phyloP scores from a whole-genome alignment of 2,797 vertebrate species.

The Hylomyscus alleni region DNA sequence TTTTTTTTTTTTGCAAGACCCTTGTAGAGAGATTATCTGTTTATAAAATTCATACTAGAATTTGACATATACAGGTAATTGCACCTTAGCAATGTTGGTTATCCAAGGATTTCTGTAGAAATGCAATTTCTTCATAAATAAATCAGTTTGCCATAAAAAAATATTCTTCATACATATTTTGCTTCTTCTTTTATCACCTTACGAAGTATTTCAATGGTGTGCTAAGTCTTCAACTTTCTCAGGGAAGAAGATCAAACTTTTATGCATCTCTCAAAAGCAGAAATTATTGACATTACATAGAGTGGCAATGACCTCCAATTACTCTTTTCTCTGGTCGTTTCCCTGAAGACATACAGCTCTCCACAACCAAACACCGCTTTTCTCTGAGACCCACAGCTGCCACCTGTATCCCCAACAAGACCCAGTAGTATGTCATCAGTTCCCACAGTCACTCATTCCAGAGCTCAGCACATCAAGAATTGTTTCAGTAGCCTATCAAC shows the following conservation, averaged over 20 bases:
- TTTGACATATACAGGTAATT: conserved; percentile 6
- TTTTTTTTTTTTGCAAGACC: neutral
- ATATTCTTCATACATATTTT: neutral
- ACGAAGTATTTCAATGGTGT: conserved; percentile 17
- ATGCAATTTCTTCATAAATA: conserved; percentile 27
- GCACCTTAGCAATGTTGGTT: neutral
- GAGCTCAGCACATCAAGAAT: conserved; percentile 65
- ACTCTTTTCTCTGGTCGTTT: conserved; percentile 1
- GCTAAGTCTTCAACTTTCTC: conserved; percentile 50
- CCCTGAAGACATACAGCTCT: neutral
- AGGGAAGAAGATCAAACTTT: conserved; percentile 39
- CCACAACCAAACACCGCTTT: neutral
- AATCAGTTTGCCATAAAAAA: conserved; percentile 50
- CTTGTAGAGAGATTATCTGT: conserved; percentile 1
- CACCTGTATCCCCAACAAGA: neutral
- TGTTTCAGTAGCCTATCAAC: conserved; percentile 57
- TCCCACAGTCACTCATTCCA: conserved; percentile 30
- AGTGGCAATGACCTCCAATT: conserved; percentile 14
- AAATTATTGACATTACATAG: neutral
- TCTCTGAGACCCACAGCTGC: neutral
- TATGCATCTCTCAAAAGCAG: conserved; percentile 39
- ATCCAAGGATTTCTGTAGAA: conserved; percentile 31
- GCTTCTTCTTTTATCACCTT: conserved; percentile 41
- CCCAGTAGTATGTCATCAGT: neutral
- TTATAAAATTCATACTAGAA: conserved; percentile 7